Evolutionary conservation across 2,113 vertebrate genomes (phyloP).

Genomic region (Pachycephala philippinensis): DNA sequence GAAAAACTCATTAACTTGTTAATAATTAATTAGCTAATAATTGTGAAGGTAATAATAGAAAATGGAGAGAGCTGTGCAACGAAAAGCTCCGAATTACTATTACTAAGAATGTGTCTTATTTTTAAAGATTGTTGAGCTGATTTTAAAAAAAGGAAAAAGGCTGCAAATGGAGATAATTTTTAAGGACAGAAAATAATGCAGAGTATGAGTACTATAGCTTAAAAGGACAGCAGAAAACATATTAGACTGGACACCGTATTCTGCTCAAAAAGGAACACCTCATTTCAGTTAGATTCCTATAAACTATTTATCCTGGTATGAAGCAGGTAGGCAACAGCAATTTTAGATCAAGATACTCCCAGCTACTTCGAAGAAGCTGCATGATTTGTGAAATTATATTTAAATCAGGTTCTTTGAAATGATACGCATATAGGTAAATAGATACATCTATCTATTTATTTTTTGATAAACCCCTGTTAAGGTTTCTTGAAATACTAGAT

Average conservation of each 20-base stretch:
- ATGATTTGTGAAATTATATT: constrained; percentile 59
- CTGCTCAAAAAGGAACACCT: not conserved
- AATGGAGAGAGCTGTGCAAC: not conserved
- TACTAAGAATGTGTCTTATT: not conserved
- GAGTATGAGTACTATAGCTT: not conserved
- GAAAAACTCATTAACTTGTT: constrained; percentile 39
- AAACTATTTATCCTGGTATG: constrained; percentile 20
- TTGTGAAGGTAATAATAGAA: constrained; percentile 24
- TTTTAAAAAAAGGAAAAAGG: not conserved
- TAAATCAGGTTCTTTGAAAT: constrained; percentile 55
- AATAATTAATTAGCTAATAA: constrained; percentile 58
- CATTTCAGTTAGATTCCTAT: constrained; percentile 38
- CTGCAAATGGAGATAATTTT: not conserved
- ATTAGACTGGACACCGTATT: not conserved
- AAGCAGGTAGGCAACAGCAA: not conserved
- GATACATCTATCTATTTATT: constrained; percentile 59
- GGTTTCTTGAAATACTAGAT: constrained; percentile 70
- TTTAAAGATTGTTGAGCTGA: not conserved
- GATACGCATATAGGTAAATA: constrained; percentile 42
- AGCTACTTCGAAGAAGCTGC: constrained; percentile 41
- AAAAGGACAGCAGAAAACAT: not conserved
- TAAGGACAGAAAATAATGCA: not conserved
- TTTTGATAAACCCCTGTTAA: constrained; percentile 65
- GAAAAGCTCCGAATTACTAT: not conserved
- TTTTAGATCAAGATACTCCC: constrained; percentile 43